phyloP scores from a whole-genome alignment of 2,797 vertebrate genomes.

The Phataginus tricuspis region DNA sequence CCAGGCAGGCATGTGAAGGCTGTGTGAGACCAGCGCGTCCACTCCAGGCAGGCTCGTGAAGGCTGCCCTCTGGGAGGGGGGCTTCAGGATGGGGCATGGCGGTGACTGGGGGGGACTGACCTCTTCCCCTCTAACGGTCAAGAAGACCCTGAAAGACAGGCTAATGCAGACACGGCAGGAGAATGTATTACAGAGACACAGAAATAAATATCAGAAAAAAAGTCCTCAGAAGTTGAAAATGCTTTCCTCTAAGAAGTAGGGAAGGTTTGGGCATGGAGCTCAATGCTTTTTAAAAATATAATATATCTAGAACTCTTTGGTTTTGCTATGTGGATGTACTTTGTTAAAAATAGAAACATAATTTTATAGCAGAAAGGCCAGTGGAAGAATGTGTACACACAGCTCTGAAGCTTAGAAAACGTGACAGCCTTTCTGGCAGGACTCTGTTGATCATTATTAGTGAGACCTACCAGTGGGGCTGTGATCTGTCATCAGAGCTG shows the following conservation, averaged over 20 bases:
- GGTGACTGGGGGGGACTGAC: background rate
- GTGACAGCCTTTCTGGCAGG: background rate
- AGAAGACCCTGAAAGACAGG: rapidly evolving
- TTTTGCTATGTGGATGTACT: background rate
- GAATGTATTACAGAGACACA: no score
- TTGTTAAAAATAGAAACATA: conserved; percentile 16
- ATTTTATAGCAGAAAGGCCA: background rate
- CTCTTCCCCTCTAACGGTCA: background rate
- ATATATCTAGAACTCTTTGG: conserved; percentile 13
- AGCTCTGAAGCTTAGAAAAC: background rate
- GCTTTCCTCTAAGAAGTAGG: background rate
- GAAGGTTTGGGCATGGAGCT: background rate
- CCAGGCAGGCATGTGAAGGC: background rate
- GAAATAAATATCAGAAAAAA: background rate
- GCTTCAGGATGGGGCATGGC: rapidly evolving
- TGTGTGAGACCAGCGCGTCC: background rate
- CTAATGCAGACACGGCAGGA: background rate
- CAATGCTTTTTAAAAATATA: background rate
- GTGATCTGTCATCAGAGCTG: background rate
- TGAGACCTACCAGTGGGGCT: background rate
- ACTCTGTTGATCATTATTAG: background rate
- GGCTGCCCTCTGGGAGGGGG: no score
- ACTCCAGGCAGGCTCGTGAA: background rate
- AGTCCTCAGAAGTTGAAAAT: background rate
- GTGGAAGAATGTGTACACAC: background rate